These are phyloP conservation scores for Imbricaverruca yamaguchii DNA, from an alignment of 2,888 invertebrate species.

Conservation along the genomic window DNA sequence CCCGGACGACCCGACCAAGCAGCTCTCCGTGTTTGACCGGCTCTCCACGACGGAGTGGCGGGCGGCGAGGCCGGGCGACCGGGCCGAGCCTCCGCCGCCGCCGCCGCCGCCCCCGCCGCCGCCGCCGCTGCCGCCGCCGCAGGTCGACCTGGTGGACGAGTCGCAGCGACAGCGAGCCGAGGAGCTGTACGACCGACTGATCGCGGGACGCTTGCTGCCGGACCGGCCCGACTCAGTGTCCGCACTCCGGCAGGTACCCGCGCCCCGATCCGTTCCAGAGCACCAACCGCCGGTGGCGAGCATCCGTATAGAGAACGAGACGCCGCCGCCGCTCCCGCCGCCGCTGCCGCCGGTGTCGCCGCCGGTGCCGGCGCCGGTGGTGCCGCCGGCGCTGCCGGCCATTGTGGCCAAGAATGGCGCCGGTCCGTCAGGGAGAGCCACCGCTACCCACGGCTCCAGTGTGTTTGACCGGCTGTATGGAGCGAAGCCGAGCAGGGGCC, in stretches of 20 bases:
- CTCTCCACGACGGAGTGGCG: neutral
- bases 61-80: neutral
- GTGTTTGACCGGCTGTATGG: slow-evolving; percentile 1
- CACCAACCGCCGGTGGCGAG: neutral
- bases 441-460: neutral
- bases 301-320: neutral
- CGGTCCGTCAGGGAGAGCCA: neutral
- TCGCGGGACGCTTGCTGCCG: neutral
- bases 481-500: neutral
- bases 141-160: neutral
- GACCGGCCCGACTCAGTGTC: neutral
- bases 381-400: too few relatives aligned
- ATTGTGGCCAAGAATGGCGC: neutral
- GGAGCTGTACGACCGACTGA: slow-evolving; percentile 1
- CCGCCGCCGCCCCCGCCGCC: too few relatives aligned
- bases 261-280: too few relatives aligned
- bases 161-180: neutral
- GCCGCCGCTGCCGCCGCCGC: too few relatives aligned
- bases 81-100: neutral
- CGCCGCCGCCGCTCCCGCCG: neutral
- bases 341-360: too few relatives aligned
- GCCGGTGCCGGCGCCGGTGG: neutral
- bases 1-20: neutral
- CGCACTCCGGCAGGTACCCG: neutral
- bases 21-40: neutral